Percentiles rank a stretch among this genome's conserved stretches.
These are phyloP conservation scores for Colletes latitarsis DNA, from an alignment of 1,140 invertebrate genomes.

Conservation along the genomic window DNA sequence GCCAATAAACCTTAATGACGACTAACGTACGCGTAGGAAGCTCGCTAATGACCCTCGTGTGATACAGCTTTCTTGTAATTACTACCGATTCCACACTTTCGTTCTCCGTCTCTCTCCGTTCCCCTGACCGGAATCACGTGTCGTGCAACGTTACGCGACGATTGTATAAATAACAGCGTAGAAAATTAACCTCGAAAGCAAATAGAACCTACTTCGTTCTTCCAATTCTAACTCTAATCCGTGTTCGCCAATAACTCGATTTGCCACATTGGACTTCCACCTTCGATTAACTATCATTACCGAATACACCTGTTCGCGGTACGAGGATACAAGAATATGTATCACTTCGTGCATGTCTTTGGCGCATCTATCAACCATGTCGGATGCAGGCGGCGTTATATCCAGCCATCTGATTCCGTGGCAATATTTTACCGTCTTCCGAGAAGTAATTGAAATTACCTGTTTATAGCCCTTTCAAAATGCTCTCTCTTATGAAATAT, in stretches of 20 bases:
- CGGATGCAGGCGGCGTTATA: constrained; percentile 26
- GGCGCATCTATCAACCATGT: constrained; percentile 24
- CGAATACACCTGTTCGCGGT: constrained; percentile 11
- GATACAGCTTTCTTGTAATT: constrained; percentile 46
- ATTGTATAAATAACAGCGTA: constrained; percentile 1
- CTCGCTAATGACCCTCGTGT: constrained; percentile 30
- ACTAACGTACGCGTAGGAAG: constrained; percentile 39
- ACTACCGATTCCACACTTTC: constrained; percentile 31
- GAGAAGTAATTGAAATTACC: constrained; percentile 42
- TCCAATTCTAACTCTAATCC: neutral
- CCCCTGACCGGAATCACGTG: too few relatives aligned
- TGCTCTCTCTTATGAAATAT: constrained; percentile 1
- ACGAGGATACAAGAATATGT: neutral
- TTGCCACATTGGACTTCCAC: neutral
- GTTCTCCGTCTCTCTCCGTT: neutral
- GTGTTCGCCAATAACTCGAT: neutral
- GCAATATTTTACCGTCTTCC: constrained; percentile 24
- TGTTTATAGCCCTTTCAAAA: constrained; percentile 4
- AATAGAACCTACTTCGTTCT: neutral
- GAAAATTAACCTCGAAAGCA: constrained; percentile 8
- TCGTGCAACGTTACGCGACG: neutral
- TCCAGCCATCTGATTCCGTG: constrained; percentile 9
- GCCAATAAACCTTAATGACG: constrained; percentile 52
- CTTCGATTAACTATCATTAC: constrained; percentile 15
- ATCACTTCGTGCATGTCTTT: constrained; percentile 19